Percentiles rank a stretch among this genome's conserved stretches.
Conservation (phyloP, 2,888 invertebrate species). For the Ochropleura plecta region DNA sequence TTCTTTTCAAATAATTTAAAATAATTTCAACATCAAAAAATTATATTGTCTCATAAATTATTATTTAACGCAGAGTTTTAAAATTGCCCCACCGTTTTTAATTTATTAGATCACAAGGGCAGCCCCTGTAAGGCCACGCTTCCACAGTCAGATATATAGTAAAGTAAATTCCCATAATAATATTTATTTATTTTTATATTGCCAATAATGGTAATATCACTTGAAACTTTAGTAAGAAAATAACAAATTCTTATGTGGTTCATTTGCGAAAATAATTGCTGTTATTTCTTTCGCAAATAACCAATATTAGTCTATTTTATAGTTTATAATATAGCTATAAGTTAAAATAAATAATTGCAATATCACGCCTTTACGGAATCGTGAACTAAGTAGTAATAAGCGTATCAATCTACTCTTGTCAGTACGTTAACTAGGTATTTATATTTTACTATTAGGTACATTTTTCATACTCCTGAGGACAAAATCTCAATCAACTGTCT, state of each 20-base stretch:
- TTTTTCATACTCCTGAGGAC: slow-evolving; percentile 38
- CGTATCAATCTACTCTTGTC: slow-evolving; percentile 51
- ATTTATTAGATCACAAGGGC: slow-evolving; percentile 72
- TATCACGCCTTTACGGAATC: slow-evolving; percentile 34
- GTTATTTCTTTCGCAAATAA: slow-evolving; percentile 23
- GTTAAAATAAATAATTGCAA: slow-evolving; percentile 53
- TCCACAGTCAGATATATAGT: slow-evolving; percentile 62
- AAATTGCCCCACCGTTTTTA: slow-evolving; percentile 78
- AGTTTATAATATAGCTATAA: slow-evolving; percentile 25
- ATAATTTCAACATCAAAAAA: slow-evolving; percentile 77
- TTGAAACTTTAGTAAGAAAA: slow-evolving; percentile 17
- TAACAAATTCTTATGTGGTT: slow-evolving; percentile 17
- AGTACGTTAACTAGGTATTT: slow-evolving; percentile 25
- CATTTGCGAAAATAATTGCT: slow-evolving; percentile 37
- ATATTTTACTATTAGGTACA: slow-evolving; percentile 45
- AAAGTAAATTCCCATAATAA: slow-evolving; percentile 37
- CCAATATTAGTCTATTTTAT: slow-evolving; percentile 18
- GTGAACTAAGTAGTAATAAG: slow-evolving; percentile 49
- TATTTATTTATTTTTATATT: slow-evolving; percentile 23
- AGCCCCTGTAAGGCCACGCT: slow-evolving; percentile 62
- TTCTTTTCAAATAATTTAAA: slow-evolving; percentile 82
- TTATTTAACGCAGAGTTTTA: slow-evolving; percentile 70
- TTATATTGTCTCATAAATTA: slow-evolving; percentile 69
- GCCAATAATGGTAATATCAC: slow-evolving; percentile 38
- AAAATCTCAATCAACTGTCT: slow-evolving; percentile 36